Percentiles rank a stretch among this genome's conserved stretches.
Evolutionary conservation across 1,140 invertebrate genomes (phyloP).

Genomic region (Caenorhabditis inopinata): DNA sequence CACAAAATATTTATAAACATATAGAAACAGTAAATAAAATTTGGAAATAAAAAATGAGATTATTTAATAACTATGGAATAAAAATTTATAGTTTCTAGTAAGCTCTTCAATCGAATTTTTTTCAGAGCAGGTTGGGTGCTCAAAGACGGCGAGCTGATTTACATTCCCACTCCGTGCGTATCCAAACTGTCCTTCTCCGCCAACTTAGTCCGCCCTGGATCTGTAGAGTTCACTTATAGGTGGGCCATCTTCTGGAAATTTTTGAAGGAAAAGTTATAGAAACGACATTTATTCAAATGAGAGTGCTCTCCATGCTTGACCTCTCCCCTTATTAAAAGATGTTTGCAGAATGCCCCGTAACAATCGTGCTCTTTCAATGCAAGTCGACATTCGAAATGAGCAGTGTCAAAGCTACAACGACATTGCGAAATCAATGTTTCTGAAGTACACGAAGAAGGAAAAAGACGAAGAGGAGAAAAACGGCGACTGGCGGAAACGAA

Average conservation of each 20-base stretch:
- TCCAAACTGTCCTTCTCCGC: slow-evolving; percentile 59
- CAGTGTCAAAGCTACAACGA: slow-evolving; percentile 64
- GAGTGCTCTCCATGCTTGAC: not conserved
- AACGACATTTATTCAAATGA: not conserved
- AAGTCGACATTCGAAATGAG: slow-evolving; percentile 59
- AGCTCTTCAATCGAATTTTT: slow-evolving; percentile 11
- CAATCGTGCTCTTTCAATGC: slow-evolving; percentile 47
- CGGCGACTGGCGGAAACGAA: slow-evolving; percentile 53
- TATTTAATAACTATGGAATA: too few species aligned
- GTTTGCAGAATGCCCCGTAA: slow-evolving; percentile 56
- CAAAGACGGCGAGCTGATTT: slow-evolving; percentile 57
- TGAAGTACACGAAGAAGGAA: slow-evolving; percentile 17
- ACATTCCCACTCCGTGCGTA: slow-evolving; percentile 60
- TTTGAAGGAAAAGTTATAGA: not conserved
- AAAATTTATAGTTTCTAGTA: too few species aligned
- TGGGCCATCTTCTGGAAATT: too few species aligned
- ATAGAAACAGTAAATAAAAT: too few species aligned
- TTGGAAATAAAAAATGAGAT: too few species aligned
- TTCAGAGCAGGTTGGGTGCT: slow-evolving; percentile 60
- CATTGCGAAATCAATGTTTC: slow-evolving; percentile 15
- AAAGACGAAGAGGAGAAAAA: slow-evolving; percentile 48
- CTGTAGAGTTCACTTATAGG: slow-evolving; percentile 48
- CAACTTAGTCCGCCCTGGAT: slow-evolving; percentile 53
- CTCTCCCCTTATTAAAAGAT: not conserved
- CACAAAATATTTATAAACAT: too few species aligned